phyloP scores from a whole-genome alignment of 2,888 invertebrate species.

The Furcula furcula region DNA sequence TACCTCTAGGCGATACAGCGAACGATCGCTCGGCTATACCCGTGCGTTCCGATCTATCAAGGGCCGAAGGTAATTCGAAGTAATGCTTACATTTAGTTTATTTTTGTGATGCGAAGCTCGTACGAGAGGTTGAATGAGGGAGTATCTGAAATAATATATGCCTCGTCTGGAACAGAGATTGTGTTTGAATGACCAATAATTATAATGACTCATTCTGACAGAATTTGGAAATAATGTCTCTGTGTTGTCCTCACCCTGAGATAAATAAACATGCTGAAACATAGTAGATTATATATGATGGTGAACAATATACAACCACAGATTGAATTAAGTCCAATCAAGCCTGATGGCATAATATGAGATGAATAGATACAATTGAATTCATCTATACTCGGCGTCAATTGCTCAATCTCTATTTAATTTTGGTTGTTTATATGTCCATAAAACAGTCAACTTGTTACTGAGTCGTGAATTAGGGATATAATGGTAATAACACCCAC shows the following conservation, averaged over 20 bases:
- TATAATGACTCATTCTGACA: too few relatives aligned
- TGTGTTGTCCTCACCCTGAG: too few relatives aligned
- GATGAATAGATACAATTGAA: background rate
- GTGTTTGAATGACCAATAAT: too few relatives aligned
- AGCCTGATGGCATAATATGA: background rate
- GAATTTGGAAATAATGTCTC: too few relatives aligned
- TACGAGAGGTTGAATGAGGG: conserved; percentile 15
- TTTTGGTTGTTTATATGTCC: too few relatives aligned
- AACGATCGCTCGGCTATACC: conserved; percentile 65
- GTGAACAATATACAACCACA: background rate
- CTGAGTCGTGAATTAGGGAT: too few relatives aligned
- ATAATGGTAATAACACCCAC: too few relatives aligned
- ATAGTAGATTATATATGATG: background rate
- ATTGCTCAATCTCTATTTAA: too few relatives aligned
- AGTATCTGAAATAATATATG: conserved; percentile 7
- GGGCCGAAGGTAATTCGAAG: conserved; percentile 74
- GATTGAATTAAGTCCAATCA: background rate
- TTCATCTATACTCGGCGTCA: too few relatives aligned
- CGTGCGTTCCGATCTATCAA: conserved; percentile 73
- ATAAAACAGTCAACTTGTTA: too few relatives aligned
- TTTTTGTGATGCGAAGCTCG: conserved; percentile 18
- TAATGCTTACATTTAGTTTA: conserved; percentile 40
- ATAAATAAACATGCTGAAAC: too few relatives aligned
- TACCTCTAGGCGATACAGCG: conserved; percentile 61
- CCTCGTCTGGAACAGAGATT: conserved; percentile 9